Evolutionary conservation across 2,888 invertebrate genomes (phyloP), one percentile per base, ranked within the genome.

Genomic region (Strigamia transsilvanica): DNA sequence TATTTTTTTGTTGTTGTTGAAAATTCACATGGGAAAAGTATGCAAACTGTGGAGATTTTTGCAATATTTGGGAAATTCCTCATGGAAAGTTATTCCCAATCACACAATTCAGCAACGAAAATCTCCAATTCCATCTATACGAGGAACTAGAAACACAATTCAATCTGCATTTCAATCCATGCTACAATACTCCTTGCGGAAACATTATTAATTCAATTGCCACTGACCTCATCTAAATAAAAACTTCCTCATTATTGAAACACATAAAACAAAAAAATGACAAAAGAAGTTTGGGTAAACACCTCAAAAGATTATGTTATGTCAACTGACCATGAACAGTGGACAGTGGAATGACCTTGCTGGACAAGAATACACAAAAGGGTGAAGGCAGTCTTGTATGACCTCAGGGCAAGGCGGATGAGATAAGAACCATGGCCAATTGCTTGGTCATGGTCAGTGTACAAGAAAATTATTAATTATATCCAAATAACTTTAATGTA

Each of bases 401-500:
- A 66, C 66, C 66, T 15, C 12, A 66, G 66, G 66, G 66, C 66
- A 66, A 66, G 66, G 66, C 13, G 66, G 23, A 15, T 66, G 66
- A 66, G 66, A 27, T 66, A 32, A 66, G 66, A 13, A 66, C 66
- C 66, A 27, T 27, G 66, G 66, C 66, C 51, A 66, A 66, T 66
- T 66, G 66, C 23, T 66, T 66, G 66, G 66, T 27, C 66, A 66
- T 27, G 66, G 66, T 66, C 66, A 66, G 66, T 66, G 66, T 66
- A 66, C 27, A 66, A 66, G 66, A 66, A 66, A 66, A 66, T 66
- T 66, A 66, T 66, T 66, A 66, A 66, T 66, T 66, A 66, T 27
- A 66, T 66, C 10, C 32, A 13, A 32, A 34, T 34, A 34, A 34
- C 34, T 34, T 34, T 34, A 34, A 34, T 34, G 34, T 34, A 34